Percentiles rank a stretch among this genome's conserved stretches.
Evolutionary conservation across 2,888 invertebrate genomes (phyloP).

Genomic region (Acleris emargana): DNA sequence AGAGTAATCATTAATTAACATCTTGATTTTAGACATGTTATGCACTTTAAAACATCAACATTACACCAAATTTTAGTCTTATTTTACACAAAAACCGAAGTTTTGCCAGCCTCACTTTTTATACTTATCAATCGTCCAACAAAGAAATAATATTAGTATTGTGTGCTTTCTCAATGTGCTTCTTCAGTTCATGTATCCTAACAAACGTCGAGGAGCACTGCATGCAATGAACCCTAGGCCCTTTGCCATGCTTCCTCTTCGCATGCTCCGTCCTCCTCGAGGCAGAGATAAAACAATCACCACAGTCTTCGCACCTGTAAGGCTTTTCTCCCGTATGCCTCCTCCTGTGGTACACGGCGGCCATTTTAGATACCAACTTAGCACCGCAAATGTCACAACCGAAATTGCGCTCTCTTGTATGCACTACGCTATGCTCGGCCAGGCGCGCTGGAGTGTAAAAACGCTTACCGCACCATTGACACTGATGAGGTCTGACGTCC

Average conservation of each 20-base stretch:
- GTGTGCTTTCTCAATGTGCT: constrained; percentile 63
- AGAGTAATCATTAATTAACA: too few relatives aligned
- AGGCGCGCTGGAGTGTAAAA: constrained; percentile 79
- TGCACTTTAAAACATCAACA: too few relatives aligned
- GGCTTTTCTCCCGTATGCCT: constrained; percentile 77
- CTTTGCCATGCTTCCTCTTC: constrained; percentile 69
- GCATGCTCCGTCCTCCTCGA: constrained; percentile 72
- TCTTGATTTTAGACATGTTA: too few relatives aligned
- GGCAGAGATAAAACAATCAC: constrained; percentile 69
- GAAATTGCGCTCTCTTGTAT: constrained; percentile 79
- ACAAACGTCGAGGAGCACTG: constrained; percentile 63
- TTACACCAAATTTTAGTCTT: too few relatives aligned
- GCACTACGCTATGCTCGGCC: constrained; percentile 79
- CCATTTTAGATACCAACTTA: constrained; percentile 73
- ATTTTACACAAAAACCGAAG: too few relatives aligned
- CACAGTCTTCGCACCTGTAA: constrained; percentile 72
- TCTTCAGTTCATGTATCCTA: constrained; percentile 61
- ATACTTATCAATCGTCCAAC: neutral
- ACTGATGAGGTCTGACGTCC: constrained; percentile 76
- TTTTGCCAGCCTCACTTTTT: too few relatives aligned
- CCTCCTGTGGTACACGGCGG: constrained; percentile 73
- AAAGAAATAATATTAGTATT: constrained; percentile 24
- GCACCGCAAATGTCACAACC: constrained; percentile 80
- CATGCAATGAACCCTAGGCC: constrained; percentile 55
- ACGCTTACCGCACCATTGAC: constrained; percentile 77